Evolutionary conservation across 2,797 vertebrate species (phyloP).

Genomic region (Ptychadena robeensis): DNA sequence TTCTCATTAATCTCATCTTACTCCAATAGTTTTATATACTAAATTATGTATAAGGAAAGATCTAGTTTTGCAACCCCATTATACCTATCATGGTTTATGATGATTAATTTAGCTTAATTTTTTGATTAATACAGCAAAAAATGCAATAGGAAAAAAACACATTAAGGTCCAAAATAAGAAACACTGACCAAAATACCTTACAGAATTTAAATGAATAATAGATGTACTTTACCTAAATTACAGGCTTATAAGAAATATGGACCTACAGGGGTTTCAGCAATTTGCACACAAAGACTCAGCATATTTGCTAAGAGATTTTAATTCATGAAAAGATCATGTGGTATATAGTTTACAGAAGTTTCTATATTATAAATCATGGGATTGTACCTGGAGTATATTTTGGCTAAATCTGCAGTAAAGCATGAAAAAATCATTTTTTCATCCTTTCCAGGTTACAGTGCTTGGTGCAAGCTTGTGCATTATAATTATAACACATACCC

Average conservation of each 20-base stretch:
- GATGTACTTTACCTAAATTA: conserved; percentile 16
- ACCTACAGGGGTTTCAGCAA: conserved; percentile 8
- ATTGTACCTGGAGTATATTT: not conserved
- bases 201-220: conserved; percentile 25
- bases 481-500: too few relatives aligned
- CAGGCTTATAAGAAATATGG: not conserved
- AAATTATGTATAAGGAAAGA: conserved; percentile 47
- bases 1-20: conserved; percentile 52
- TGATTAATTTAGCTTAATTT: conserved; percentile 50
- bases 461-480: too few relatives aligned
- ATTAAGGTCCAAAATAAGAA: conserved; percentile 1
- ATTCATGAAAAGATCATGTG: not conserved
- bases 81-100: conserved; percentile 33
- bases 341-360: not conserved
- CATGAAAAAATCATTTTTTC: too few relatives aligned
- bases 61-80: conserved; percentile 34
- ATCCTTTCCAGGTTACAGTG: too few relatives aligned
- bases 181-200: not conserved
- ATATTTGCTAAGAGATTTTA: conserved; percentile 1
- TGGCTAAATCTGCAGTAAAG: too few relatives aligned
- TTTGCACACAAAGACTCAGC: not conserved
- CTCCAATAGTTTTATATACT: conserved; percentile 27
- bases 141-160: conserved; percentile 23
- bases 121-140: conserved; percentile 53
- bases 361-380: not conserved